A percentile compares a stretch with the other conserved stretches of the same genome.
phyloP scores from a whole-genome alignment of 1,140 invertebrate genomes.

The Lucilia cuprina region DNA sequence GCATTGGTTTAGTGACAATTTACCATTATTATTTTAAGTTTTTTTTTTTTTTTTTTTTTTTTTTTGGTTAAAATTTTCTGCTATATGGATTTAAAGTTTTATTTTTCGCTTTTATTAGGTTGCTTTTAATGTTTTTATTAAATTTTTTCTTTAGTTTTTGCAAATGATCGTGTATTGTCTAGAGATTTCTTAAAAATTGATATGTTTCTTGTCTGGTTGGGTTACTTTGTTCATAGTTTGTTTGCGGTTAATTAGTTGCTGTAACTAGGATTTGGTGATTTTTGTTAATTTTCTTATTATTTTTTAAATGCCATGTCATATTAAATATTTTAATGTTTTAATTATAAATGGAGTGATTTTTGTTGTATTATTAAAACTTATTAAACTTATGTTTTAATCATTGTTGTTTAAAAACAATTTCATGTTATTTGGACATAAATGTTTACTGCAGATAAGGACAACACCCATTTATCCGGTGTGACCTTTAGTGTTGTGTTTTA shows the following conservation, averaged over 20 bases:
- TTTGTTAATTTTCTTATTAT: not conserved
- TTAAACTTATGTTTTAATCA: no score
- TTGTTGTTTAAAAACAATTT: no score
- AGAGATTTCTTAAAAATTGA: slow-evolving; percentile 28
- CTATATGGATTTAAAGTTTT: not conserved
- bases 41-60: not conserved
- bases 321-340: slow-evolving; percentile 20
- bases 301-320: slow-evolving; percentile 28
- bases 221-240: not conserved
- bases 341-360: no score
- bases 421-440: no score
- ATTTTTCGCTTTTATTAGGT: not conserved
- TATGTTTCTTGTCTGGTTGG: not conserved
- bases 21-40: not conserved
- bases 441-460: no score
- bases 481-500: no score
- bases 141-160: not conserved
- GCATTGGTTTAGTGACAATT: slow-evolving; percentile 31
- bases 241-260: slow-evolving; percentile 15
- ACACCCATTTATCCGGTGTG: no score
- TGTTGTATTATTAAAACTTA: no score
- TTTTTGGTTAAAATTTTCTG: not conserved
- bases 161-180: slow-evolving; percentile 27
- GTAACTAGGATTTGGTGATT: not conserved
- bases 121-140: not conserved